Base-by-base conservation (phyloP, 2,113 vertebrate genomes). In the Mungos mungo region DNA sequence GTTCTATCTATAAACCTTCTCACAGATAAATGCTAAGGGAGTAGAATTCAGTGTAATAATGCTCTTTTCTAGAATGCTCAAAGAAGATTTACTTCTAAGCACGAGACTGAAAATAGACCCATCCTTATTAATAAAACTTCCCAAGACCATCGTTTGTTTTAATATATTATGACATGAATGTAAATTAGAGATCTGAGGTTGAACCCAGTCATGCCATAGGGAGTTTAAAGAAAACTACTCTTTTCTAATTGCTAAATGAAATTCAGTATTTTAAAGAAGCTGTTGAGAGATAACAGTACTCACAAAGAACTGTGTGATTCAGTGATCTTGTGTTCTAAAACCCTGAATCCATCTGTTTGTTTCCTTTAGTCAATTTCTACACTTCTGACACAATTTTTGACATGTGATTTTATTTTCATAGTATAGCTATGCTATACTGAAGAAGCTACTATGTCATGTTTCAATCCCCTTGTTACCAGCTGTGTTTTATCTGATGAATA, bases 171-270 rank as follows among this genome's bases (percentile, higher is more conserved):
- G 52, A 72, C 45, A 60, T 68, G n/a, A 60, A 87, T 95, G 76
- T 96, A 23, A 27, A 45, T 93, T 89, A 5, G 4, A 88, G 7
- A 90, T 82, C 14, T 86, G 23, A 97, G 47, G 77, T 97, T 97
- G 18, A 71, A 88, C 50, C 60, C 27, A 92, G 21, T 7, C 7
- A 21, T 79, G 35, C n/a, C 21, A 82, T 27, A n/a, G 76, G 71
- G 47, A 76, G 8, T 35, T 65, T 31, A 86, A 90, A 92, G 27
- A 7, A 29, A 95, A 90, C 41, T 87, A 60, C 0, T 50, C 2
- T 57, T 90, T 71, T 57, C 27, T 80, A 27, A 35, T 66, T 84
- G 31, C 19, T 80, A 88, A 76, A 65, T 13, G 33, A 54, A 91
- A 77, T 5, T 81, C 12, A 66, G 7, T 69, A 54, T 88, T 84